Percentiles rank a stretch among this genome's conserved stretches.
These are phyloP conservation scores for Tachystola acroxantha DNA, from an alignment of 2,888 invertebrate species.

Conservation along the genomic window DNA sequence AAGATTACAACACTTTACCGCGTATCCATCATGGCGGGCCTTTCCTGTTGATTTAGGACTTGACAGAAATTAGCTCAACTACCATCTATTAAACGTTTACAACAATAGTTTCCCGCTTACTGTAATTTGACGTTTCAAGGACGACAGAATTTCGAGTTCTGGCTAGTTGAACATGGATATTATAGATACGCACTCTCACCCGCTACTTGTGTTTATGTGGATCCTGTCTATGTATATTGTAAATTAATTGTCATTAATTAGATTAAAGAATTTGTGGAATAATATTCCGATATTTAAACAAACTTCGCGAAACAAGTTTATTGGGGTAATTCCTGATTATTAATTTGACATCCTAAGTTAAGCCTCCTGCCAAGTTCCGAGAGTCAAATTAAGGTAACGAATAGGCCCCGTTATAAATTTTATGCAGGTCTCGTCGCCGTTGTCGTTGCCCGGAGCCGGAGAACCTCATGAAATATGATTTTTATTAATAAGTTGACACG, in stretches of 20 bases:
- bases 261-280: too few relatives aligned
- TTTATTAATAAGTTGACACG: conserved; percentile 79
- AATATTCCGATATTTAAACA: too few relatives aligned
- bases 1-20: conserved; percentile 63
- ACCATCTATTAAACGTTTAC: conserved; percentile 36
- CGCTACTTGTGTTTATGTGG: too few relatives aligned
- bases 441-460: conserved; percentile 29
- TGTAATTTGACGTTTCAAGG: neutral
- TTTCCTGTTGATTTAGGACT: conserved; percentile 67
- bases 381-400: conserved; percentile 44
- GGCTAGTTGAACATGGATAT: too few relatives aligned
- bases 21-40: conserved; percentile 43
- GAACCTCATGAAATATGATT: conserved; percentile 74
- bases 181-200: too few relatives aligned
- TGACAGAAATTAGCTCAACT: conserved; percentile 50
- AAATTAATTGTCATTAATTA: too few relatives aligned
- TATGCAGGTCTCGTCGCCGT: conserved; percentile 54
- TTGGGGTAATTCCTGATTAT: conserved; percentile 17
- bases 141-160: too few relatives aligned
- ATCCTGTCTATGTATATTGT: too few relatives aligned
- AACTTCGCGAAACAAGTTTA: too few relatives aligned
- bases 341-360: conserved; percentile 33
- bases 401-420: conserved; percentile 24
- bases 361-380: conserved; percentile 34
- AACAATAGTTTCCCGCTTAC: conserved; percentile 12